A percentile compares a stretch with the other conserved stretches of the same genome.
phyloP scores from a whole-genome alignment of 1,140 invertebrate genomes.

The Neodiprion lecontei region DNA sequence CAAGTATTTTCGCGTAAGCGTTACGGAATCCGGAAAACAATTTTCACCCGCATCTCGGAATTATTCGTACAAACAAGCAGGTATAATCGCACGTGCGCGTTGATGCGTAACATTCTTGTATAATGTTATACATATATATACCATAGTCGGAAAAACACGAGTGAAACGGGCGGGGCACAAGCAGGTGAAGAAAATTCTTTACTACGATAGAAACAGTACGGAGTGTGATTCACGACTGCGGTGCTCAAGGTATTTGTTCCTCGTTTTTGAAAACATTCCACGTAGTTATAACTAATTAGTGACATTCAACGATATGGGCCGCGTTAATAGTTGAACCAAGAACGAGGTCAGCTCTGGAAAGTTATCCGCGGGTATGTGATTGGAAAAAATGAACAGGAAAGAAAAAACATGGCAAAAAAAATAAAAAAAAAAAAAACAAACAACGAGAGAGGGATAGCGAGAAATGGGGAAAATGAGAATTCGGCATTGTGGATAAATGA shows the following conservation, averaged over 20 bases:
- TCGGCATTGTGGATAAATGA: too few species aligned
- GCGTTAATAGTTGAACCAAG: neutral
- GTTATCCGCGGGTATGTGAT: neutral
- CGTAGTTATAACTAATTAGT: constrained; percentile 2
- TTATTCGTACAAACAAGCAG: neutral
- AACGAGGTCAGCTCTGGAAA: neutral
- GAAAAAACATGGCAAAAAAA: neutral
- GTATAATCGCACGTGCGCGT: neutral
- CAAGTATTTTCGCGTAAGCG: too few species aligned
- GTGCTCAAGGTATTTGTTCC: neutral
- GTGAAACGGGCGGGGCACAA: neutral
- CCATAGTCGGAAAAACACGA: neutral
- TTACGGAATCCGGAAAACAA: too few species aligned
- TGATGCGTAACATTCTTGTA: neutral
- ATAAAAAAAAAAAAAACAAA: neutral
- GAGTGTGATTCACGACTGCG: neutral
- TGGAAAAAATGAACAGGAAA: too few species aligned
- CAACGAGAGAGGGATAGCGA: too few species aligned
- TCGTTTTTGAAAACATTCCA: neutral
- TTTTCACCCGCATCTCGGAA: neutral
- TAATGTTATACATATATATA: neutral
- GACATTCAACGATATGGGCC: neutral
- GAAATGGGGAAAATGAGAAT: too few species aligned
- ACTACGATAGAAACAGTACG: neutral
- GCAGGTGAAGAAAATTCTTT: neutral